Evolutionary conservation across 2,113 vertebrate species (phyloP).

Genomic region (Hylia prasina): DNA sequence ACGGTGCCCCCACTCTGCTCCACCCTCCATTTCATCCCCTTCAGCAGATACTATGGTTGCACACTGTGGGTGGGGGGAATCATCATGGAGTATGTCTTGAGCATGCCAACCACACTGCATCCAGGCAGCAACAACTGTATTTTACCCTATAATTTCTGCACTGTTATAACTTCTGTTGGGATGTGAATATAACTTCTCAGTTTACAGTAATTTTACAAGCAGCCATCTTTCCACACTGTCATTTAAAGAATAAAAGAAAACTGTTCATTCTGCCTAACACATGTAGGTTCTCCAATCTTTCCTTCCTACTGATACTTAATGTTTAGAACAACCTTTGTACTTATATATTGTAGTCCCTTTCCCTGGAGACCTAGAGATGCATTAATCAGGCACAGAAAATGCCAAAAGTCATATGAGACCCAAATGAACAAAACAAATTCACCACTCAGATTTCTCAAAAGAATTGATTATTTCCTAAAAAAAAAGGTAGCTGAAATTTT

Average conservation of each 20-base stretch:
- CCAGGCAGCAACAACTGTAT: neutral
- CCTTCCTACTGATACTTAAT: neutral
- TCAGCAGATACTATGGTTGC: neutral
- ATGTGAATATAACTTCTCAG: neutral
- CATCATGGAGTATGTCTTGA: fast-evolving
- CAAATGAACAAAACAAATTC: neutral
- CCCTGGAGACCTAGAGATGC: neutral
- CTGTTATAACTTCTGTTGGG: neutral
- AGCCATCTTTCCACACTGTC: neutral
- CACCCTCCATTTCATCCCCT: neutral
- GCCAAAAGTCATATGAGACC: neutral
- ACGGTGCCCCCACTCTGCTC: neutral
- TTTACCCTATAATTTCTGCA: neutral
- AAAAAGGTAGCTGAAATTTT: neutral
- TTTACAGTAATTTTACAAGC: neutral
- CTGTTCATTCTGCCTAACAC: neutral
- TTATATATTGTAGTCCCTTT: neutral
- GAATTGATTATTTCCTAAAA: neutral
- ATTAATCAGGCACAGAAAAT: neutral
- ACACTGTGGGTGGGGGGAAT: neutral
- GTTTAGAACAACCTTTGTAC: neutral
- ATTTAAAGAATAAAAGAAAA: neutral
- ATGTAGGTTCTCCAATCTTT: neutral
- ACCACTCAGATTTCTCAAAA: neutral
- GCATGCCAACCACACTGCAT: neutral